Evolutionary conservation across 2,113 vertebrate genomes (phyloP).

Genomic region (Empidonax alnorum): DNA sequence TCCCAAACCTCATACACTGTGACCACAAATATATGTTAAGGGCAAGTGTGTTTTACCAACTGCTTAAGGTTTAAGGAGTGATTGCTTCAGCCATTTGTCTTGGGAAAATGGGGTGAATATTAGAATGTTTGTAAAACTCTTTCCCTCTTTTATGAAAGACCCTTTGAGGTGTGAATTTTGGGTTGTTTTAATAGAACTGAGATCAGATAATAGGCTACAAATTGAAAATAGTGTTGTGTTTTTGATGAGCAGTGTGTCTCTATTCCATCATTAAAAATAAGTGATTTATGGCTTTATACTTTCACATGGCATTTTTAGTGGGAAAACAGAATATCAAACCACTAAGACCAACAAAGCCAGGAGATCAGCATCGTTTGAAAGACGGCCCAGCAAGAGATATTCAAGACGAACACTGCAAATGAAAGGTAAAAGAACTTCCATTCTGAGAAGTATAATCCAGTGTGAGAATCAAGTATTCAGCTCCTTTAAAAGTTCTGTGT

Average conservation of each 20-base stretch:
- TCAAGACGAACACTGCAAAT: slow-evolving; percentile 89
- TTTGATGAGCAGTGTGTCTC: not conserved
- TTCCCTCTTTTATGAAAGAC: not conserved
- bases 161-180: not conserved
- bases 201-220: not conserved
- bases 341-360: slow-evolving; percentile 95
- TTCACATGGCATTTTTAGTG: slow-evolving; percentile 70
- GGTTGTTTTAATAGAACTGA: not conserved
- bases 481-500: not conserved
- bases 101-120: not conserved
- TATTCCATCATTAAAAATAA: not conserved
- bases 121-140: not conserved
- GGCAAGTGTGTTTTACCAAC: not conserved
- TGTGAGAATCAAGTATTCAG: not conserved
- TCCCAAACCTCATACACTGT: fast-evolving
- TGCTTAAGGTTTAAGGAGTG: not conserved
- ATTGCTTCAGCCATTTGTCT: not conserved
- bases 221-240: not conserved
- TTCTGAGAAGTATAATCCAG: not conserved
- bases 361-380: slow-evolving; percentile 93
- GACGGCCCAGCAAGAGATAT: slow-evolving; percentile 94
- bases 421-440: slow-evolving; percentile 79
- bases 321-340: slow-evolving; percentile 99
- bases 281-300: not conserved
- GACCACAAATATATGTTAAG: not conserved